Evolutionary conservation across 2,888 invertebrate species (phyloP).

Genomic region (Drosophila prostipennis): DNA sequence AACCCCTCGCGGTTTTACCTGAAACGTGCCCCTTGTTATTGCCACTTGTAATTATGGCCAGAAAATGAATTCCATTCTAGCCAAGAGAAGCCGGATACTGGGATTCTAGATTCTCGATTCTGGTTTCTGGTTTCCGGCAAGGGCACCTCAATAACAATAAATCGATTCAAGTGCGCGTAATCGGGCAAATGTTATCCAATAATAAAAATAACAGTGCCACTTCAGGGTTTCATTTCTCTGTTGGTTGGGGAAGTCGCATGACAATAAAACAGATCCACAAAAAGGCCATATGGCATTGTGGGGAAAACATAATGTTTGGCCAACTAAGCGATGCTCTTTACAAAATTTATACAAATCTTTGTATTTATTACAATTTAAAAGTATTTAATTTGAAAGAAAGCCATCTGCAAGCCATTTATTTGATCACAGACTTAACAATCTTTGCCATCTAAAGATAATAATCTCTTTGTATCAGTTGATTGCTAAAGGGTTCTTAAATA

Average conservation of each 20-base stretch:
- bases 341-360: too few species aligned
- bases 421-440: too few species aligned
- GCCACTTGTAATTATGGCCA: slow-evolving; percentile 69
- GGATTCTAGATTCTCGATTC: not conserved
- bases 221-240: slow-evolving; percentile 16
- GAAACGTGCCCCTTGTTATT: slow-evolving; percentile 30
- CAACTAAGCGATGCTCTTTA: slow-evolving; percentile 11
- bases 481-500: not conserved
- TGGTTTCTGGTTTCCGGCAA: not conserved
- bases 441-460: not conserved
- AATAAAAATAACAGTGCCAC: slow-evolving; percentile 69
- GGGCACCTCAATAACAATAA: slow-evolving; percentile 69
- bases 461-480: not conserved
- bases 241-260: slow-evolving; percentile 4
- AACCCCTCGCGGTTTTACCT: slow-evolving; percentile 48
- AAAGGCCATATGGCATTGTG: slow-evolving; percentile 21
- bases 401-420: too few species aligned
- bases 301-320: slow-evolving; percentile 6
- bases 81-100: not conserved
- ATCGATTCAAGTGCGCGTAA: slow-evolving; percentile 76
- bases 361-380: too few species aligned
- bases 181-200: slow-evolving; percentile 73
- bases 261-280: slow-evolving; percentile 39
- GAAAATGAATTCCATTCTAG: slow-evolving; percentile 48
- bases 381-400: too few species aligned